Percentiles rank a stretch among this genome's conserved stretches.
These are phyloP conservation scores for Lasioglossum albipes DNA, from an alignment of 1,140 invertebrate genomes.

Conservation along the genomic window DNA sequence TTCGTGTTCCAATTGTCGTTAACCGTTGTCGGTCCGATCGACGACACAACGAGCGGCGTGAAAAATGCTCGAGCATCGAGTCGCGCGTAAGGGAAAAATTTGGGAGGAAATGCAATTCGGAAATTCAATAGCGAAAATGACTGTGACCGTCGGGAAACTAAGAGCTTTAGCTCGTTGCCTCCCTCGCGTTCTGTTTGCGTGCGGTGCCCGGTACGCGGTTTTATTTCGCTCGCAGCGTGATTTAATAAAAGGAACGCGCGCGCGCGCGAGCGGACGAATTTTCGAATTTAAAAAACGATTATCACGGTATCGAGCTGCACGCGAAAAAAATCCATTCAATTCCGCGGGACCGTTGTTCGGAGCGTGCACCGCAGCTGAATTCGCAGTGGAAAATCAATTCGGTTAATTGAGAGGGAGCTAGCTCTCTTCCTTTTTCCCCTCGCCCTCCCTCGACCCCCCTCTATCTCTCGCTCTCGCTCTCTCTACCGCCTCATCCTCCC, in stretches of 20 bases:
- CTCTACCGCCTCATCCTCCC: not conserved
- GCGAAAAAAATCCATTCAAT: conserved; percentile 58
- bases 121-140: no score
- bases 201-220: not conserved
- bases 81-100: no score
- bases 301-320: conserved; percentile 25
- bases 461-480: not conserved
- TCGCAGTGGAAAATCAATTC: conserved; percentile 70
- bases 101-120: no score
- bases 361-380: conserved; percentile 47
- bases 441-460: not conserved
- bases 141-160: not conserved
- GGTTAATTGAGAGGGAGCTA: conserved; percentile 71
- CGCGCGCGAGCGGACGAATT: not conserved
- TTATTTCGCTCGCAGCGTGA: conserved; percentile 2
- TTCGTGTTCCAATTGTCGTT: no score
- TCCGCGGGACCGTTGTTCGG: conserved; percentile 45
- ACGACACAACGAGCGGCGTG: no score
- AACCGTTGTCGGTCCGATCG: no score
- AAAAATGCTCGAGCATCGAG: no score
- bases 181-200: no score
- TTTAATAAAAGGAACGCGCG: conserved; percentile 23
- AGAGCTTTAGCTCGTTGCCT: no score
- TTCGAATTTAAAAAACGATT: conserved; percentile 39
- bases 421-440: conserved; percentile 17